phyloP scores from a whole-genome alignment of 2,888 invertebrate genomes.

The Adela reaumurella region DNA sequence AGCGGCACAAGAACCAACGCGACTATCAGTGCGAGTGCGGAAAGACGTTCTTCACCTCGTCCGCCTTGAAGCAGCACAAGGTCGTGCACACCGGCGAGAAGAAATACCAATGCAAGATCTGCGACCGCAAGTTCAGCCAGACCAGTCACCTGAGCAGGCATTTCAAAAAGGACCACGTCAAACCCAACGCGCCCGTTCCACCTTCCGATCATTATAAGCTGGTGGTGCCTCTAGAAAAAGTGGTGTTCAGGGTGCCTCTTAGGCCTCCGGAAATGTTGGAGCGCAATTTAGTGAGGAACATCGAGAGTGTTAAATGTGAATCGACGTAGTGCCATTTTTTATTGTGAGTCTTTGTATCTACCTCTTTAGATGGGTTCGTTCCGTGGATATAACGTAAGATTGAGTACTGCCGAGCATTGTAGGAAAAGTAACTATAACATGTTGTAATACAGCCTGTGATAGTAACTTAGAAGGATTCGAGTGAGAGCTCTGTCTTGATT shows the following conservation, averaged over 20 bases:
- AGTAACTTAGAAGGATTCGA: no score
- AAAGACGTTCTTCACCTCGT: slow-evolving; percentile 44
- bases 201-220: slow-evolving; percentile 30
- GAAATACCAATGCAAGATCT: slow-evolving; percentile 43
- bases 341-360: background rate
- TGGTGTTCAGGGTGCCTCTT: slow-evolving; percentile 1
- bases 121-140: slow-evolving; percentile 42
- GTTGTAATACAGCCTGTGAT: no score
- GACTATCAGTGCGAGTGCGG: slow-evolving; percentile 47
- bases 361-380: no score
- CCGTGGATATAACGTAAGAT: no score
- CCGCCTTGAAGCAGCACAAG: slow-evolving; percentile 40
- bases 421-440: no score
- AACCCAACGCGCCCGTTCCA: slow-evolving; percentile 31
- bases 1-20: slow-evolving; percentile 41
- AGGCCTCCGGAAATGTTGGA: background rate
- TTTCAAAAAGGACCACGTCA: slow-evolving; percentile 39
- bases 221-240: slow-evolving; percentile 17
- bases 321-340: background rate
- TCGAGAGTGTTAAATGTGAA: background rate
- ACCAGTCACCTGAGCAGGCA: slow-evolving; percentile 41
- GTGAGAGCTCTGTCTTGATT: no score
- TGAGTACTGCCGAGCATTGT: no score
- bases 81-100: slow-evolving; percentile 46
- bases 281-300: background rate